These are phyloP conservation scores for Sceloporus undulatus DNA, from an alignment of 2,113 vertebrate genomes.

Conservation along the genomic window DNA sequence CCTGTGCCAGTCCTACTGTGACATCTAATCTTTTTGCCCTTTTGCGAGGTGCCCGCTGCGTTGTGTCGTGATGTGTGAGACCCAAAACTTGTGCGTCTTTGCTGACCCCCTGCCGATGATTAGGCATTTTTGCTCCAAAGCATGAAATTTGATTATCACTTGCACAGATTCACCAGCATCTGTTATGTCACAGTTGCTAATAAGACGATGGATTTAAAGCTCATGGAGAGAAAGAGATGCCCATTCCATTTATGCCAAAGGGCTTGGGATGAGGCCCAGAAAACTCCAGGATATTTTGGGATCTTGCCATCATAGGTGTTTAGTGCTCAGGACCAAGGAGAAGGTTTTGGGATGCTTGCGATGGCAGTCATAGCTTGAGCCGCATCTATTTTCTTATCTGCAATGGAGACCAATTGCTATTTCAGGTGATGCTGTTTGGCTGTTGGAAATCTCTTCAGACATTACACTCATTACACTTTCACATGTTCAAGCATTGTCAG, in stretches of 20 bases:
- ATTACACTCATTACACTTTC: too few relatives aligned
- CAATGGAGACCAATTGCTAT: too few relatives aligned
- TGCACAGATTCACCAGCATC: slow-evolving; percentile 24
- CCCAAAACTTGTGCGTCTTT: background rate
- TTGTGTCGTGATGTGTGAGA: background rate
- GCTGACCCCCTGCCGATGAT: background rate
- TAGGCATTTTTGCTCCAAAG: slow-evolving; percentile 23
- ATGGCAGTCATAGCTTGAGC: background rate
- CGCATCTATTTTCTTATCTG: too few relatives aligned
- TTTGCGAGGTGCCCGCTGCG: background rate
- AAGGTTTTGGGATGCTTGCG: too few relatives aligned
- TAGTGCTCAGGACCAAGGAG: background rate
- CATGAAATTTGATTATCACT: slow-evolving; percentile 34
- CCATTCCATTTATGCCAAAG: background rate
- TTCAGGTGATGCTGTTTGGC: too few relatives aligned
- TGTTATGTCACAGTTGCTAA: slow-evolving; percentile 26
- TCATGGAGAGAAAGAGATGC: background rate
- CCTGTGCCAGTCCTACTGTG: background rate
- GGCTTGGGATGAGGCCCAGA: slow-evolving; percentile 10
- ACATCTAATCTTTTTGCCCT: background rate
- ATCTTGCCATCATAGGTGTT: background rate
- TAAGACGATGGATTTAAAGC: slow-evolving; percentile 20
- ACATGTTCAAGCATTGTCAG: background rate
- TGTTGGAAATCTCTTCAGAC: background rate
- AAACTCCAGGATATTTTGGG: background rate